A percentile compares a stretch with the other conserved stretches of the same genome.
phyloP scores from a whole-genome alignment of 2,113 vertebrate species.

The Takifugu bimaculatus region DNA sequence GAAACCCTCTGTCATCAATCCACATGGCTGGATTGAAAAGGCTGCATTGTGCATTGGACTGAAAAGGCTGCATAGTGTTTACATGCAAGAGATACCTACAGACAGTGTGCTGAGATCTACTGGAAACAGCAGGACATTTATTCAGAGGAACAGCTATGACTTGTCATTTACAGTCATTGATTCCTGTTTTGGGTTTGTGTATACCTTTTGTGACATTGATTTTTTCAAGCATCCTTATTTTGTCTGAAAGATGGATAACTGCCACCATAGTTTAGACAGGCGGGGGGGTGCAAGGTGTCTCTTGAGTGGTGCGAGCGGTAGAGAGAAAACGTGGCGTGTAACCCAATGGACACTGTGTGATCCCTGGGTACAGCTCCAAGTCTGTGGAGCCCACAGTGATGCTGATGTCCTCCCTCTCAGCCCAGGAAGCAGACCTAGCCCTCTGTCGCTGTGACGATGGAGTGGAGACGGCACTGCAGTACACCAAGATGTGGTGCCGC shows the following conservation, averaged over 20 bases:
- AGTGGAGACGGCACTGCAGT: conserved; percentile 84
- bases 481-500: conserved; percentile 89
- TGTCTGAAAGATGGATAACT: not conserved
- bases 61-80: not conserved
- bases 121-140: conserved; percentile 27
- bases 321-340: conserved; percentile 2
- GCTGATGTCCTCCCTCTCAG: conserved; percentile 76
- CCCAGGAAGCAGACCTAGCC: conserved; percentile 81
- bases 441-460: conserved; percentile 82
- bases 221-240: conserved; percentile 8
- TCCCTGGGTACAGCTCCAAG: conserved; percentile 15
- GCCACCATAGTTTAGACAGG: not conserved
- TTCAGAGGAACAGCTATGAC: conserved; percentile 35
- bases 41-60: not conserved
- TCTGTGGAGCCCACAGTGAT: conserved; percentile 44
- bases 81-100: not conserved
- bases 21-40: conserved; percentile 9
- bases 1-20: conserved; percentile 11
- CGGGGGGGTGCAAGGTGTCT: not conserved
- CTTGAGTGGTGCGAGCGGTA: too few species aligned
- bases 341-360: conserved; percentile 16
- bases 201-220: conserved; percentile 8
- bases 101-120: conserved; percentile 9
- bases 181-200: conserved; percentile 49
- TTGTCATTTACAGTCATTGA: conserved; percentile 29